Evolutionary conservation across 2,888 invertebrate species (phyloP).

Genomic region (Aporophyla nigra): DNA sequence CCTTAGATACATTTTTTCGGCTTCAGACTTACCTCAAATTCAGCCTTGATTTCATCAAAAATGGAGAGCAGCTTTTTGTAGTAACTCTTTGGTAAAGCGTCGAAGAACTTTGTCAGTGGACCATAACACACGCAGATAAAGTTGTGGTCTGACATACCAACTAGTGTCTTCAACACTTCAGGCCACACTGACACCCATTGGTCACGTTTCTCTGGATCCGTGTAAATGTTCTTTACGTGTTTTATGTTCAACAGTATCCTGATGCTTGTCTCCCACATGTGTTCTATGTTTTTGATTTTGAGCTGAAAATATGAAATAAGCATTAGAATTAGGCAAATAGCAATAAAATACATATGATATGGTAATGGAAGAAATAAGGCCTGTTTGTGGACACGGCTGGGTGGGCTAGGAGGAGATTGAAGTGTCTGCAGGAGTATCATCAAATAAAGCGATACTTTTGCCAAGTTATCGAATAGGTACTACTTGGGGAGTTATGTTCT

Average conservation of each 20-base stretch:
- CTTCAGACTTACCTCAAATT: constrained; percentile 88
- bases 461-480: background rate
- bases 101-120: constrained; percentile 91
- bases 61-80: constrained; percentile 89
- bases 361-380: background rate
- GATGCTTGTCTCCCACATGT: constrained; percentile 92
- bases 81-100: constrained; percentile 90
- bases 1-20: no score
- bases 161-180: constrained; percentile 92
- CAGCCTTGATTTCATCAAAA: constrained; percentile 91
- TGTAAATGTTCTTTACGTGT: constrained; percentile 92
- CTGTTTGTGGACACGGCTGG: background rate
- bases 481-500: background rate
- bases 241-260: constrained; percentile 91
- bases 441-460: background rate
- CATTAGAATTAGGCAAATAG: background rate
- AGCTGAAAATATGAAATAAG: constrained; percentile 81
- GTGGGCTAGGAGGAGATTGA: background rate
- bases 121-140: constrained; percentile 92
- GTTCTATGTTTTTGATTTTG: constrained; percentile 92
- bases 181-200: constrained; percentile 91
- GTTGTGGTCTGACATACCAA: constrained; percentile 92
- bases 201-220: constrained; percentile 92
- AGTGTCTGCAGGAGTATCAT: background rate
- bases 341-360: background rate